Percentiles rank a stretch among this genome's conserved stretches.
Conservation (phyloP, 1,140 invertebrate species). For the Heliconius hermathena region DNA sequence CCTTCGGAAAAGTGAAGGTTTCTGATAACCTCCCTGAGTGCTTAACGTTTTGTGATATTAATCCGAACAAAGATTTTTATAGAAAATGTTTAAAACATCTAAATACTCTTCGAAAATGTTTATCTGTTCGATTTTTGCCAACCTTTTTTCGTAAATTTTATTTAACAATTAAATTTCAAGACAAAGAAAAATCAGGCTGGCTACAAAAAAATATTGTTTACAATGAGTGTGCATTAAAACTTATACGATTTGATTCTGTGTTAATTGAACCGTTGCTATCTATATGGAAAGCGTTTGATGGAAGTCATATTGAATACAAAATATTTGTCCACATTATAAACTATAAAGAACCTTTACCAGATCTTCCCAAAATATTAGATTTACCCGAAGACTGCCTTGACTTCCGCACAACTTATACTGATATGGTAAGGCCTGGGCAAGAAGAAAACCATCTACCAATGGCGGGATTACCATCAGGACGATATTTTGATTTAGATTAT, state of each 20-base stretch:
- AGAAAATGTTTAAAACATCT: slow-evolving; percentile 71
- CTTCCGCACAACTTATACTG: slow-evolving; percentile 69
- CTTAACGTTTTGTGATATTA: slow-evolving; percentile 69
- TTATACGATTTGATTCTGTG: slow-evolving; percentile 65
- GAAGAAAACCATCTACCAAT: slow-evolving; percentile 46
- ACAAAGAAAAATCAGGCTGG: slow-evolving; percentile 67
- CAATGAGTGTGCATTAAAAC: slow-evolving; percentile 54
- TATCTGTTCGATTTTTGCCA: slow-evolving; percentile 63
- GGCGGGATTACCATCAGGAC: slow-evolving; percentile 67
- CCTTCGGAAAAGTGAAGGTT: slow-evolving; percentile 70
- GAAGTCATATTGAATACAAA: slow-evolving; percentile 64
- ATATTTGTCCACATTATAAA: slow-evolving; percentile 66
- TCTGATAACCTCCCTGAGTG: slow-evolving; percentile 63
- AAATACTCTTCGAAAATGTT: slow-evolving; percentile 69
- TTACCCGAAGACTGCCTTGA: slow-evolving; percentile 59
- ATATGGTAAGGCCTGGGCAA: slow-evolving; percentile 66
- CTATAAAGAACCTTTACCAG: slow-evolving; percentile 62
- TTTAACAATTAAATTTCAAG: slow-evolving; percentile 70
- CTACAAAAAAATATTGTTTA: slow-evolving; percentile 63
- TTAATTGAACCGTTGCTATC: slow-evolving; percentile 65
- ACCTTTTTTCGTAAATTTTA: slow-evolving; percentile 71
- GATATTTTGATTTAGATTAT: slow-evolving; percentile 70
- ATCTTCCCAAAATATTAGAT: slow-evolving; percentile 64
- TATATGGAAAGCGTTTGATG: slow-evolving; percentile 67
- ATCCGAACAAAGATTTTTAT: slow-evolving; percentile 66